A percentile compares a stretch with the other conserved stretches of the same genome.
Conservation (phyloP, 2,888 invertebrate species). For the Saturnia japonica region DNA sequence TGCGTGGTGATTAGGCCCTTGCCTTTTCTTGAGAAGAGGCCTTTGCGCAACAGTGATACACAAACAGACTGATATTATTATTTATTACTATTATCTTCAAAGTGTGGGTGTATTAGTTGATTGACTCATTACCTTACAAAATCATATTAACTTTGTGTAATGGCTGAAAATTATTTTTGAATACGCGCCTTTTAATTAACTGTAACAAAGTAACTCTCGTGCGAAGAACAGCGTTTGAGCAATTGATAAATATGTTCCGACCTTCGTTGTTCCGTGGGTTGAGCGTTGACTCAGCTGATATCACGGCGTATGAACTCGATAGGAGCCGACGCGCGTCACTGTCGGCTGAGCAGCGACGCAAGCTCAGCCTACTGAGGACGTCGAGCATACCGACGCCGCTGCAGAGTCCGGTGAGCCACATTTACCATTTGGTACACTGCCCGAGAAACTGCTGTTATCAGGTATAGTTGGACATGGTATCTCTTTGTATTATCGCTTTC, state of each 20-base stretch:
- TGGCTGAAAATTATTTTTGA: not conserved
- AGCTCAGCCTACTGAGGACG: constrained; percentile 68
- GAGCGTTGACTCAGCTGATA: constrained; percentile 65
- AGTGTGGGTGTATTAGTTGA: no score
- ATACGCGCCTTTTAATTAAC: constrained; percentile 15
- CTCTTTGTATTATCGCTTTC: constrained; percentile 14
- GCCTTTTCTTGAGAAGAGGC: no score
- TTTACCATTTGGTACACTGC: constrained; percentile 81
- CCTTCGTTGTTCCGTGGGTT: constrained; percentile 64
- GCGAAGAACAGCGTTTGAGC: constrained; percentile 21
- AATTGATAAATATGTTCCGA: constrained; percentile 57
- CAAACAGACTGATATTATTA: no score
- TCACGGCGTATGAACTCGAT: constrained; percentile 63
- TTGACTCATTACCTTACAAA: not conserved
- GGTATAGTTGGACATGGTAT: constrained; percentile 50
- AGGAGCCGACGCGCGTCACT: constrained; percentile 77
- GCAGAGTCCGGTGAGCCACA: constrained; percentile 81
- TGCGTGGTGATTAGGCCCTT: no score
- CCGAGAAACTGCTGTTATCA: constrained; percentile 79
- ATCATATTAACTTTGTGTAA: not conserved
- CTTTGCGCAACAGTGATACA: no score
- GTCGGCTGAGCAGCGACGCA: constrained; percentile 70
- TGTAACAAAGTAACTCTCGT: constrained; percentile 15
- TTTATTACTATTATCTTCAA: no score
- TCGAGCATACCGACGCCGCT: constrained; percentile 67